These are phyloP conservation scores for Caenorhabditis parvicauda DNA, from an alignment of 2,888 invertebrate species.

Conservation along the genomic window DNA sequence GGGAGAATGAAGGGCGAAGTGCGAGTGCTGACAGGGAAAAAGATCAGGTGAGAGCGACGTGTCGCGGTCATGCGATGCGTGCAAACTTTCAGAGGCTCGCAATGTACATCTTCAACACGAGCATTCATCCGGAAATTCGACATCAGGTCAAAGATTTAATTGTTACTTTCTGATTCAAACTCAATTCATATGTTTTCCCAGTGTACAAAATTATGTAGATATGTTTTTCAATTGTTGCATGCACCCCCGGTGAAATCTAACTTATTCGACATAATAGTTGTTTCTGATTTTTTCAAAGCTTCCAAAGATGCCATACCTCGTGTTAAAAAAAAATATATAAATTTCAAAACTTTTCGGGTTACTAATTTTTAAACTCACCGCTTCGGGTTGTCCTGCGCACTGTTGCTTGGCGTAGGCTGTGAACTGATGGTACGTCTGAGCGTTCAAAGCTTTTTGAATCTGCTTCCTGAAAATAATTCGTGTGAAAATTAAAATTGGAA, in stretches of 20 bases:
- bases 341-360: no score
- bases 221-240: no score
- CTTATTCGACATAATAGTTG: no score
- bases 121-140: constrained; percentile 10
- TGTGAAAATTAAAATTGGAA: not conserved
- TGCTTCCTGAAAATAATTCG: constrained; percentile 68
- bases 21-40: constrained; percentile 1
- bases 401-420: constrained; percentile 91
- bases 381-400: constrained; percentile 70
- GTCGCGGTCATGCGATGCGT: no score
- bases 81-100: constrained; percentile 19
- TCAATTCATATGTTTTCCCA: not conserved
- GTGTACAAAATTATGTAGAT: no score
- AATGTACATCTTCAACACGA: constrained; percentile 24
- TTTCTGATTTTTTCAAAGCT: no score
- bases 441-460: constrained; percentile 92
- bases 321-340: no score
- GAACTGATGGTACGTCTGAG: constrained; percentile 79
- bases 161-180: not conserved
- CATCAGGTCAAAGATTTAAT: constrained; percentile 19
- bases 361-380: no score
- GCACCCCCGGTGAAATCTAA: no score
- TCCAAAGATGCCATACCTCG: no score
- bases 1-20: no score
- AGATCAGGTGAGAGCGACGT: not conserved